Evolutionary conservation across 2,797 vertebrate genomes (phyloP).

Genomic region (Intellagama lesueurii): DNA sequence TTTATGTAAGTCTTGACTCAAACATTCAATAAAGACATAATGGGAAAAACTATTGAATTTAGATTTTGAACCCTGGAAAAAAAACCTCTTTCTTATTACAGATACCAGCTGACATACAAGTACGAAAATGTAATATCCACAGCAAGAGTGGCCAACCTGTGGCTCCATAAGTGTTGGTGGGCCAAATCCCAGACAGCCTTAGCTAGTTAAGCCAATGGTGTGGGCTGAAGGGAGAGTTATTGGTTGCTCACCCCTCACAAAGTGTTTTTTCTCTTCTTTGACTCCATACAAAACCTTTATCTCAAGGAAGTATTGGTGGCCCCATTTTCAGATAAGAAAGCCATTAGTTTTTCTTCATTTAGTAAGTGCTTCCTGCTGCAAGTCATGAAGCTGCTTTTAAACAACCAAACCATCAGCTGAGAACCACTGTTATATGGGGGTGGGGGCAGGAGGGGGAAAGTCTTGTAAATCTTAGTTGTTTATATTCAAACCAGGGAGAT

Average conservation of each 20-base stretch:
- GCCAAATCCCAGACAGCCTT: not conserved
- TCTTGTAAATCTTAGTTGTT: not conserved
- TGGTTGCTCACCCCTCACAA: not conserved
- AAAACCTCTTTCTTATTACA: not conserved
- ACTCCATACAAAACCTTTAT: not conserved
- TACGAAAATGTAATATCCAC: not conserved
- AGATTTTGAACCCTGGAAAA: no score
- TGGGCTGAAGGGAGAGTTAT: not conserved
- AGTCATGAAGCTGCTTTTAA: not conserved
- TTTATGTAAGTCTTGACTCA: no score
- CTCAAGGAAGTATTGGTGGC: not conserved
- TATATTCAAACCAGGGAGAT: not conserved
- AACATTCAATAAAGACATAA: no score
- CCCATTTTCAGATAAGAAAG: not conserved
- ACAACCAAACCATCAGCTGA: not conserved
- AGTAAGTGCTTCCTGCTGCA: not conserved
- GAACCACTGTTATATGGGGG: not conserved
- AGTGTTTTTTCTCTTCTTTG: not conserved
- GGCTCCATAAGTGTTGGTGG: not conserved
- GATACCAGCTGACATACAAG: not conserved
- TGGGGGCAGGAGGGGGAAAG: no score
- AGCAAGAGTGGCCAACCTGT: not conserved
- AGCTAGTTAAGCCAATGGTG: not conserved
- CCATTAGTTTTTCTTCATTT: not conserved
- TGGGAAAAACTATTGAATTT: no score